A percentile compares a stretch with the other conserved stretches of the same genome.
phyloP scores from a whole-genome alignment of 2,113 vertebrate genomes.

The Melanotaenia duboulayi region DNA sequence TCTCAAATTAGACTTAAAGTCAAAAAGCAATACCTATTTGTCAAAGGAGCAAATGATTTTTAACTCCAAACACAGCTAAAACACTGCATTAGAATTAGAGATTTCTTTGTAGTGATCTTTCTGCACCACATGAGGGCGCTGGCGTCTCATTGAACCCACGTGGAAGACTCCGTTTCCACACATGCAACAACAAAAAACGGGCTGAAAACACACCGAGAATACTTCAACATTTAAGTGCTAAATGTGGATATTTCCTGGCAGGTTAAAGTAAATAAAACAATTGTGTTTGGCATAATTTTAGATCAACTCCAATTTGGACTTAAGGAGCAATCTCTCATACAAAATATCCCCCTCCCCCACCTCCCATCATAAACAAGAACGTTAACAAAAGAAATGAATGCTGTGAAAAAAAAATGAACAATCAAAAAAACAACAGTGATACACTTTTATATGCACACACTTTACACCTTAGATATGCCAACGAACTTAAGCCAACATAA shows the following conservation, averaged over 20 bases:
- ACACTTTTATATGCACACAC: conserved; percentile 79
- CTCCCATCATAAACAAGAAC: conserved; percentile 46
- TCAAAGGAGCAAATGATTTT: conserved; percentile 13
- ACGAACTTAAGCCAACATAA: conserved; percentile 77
- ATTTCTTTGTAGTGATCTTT: conserved; percentile 38
- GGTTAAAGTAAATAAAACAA: conserved; percentile 57
- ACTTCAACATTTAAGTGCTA: conserved; percentile 72
- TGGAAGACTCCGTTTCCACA: neutral
- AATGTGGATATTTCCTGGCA: conserved; percentile 48
- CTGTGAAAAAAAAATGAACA: conserved; percentile 66
- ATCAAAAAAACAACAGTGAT: conserved; percentile 73
- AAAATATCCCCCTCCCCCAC: conserved; percentile 60
- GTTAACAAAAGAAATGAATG: conserved; percentile 62
- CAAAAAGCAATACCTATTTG: conserved; percentile 6
- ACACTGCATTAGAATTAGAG: conserved; percentile 72
- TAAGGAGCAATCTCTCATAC: conserved; percentile 57
- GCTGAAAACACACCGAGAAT: conserved; percentile 33
- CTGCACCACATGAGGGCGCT: conserved; percentile 71
- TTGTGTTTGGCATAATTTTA: conserved; percentile 43
- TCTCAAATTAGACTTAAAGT: conserved; percentile 18
- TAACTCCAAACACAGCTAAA: conserved; percentile 75
- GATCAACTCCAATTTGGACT: conserved; percentile 59
- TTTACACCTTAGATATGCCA: conserved; percentile 78
- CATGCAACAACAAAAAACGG: conserved; percentile 17
- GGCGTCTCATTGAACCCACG: conserved; percentile 27